Base-by-base conservation (phyloP, 2,888 invertebrate species). In the Drosophila pegasa region DNA sequence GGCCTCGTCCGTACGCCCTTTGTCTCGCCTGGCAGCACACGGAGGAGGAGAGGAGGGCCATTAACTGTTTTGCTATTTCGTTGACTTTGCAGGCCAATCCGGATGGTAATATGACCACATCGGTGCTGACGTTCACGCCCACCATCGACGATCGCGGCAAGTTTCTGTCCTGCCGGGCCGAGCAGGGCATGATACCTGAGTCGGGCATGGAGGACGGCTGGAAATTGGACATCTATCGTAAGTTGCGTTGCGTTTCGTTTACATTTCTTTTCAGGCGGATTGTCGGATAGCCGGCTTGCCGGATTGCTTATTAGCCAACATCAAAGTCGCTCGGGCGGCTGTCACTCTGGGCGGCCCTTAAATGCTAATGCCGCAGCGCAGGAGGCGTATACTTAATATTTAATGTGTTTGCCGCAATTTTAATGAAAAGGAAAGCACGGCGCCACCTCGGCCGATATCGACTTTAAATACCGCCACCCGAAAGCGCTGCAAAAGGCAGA, bases 141-240 rank as follows among this genome's bases (percentile, higher is more conserved):
- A 95, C 95, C 85, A 95, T 96, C 43, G 96, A 96, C 88, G 97
- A 97, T 92, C 95, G 96, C 81, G 96, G 96, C 64, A 95, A 95
- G 92, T 94, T 94, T 90, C 93, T 97, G 78, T 94, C 95, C 54
- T 97, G 97, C 92, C 94, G 95, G 60, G 96, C 95, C 10, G 96
- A 96, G 82, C 96, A 97, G 90, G 93, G 95, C 59, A 94, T 94
- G 85, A 95, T 97, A 85, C 94, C 95, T 3, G 95, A 95, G 89
- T 95, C 96, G 41, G 94, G 95, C 38, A 94, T 96, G 78, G 96
- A 97, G 92, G 96, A 96, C 88, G 94, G 94, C 67, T 96, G 96
- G 96, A 95, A 95, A 91, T 94, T 97, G 86, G 95, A 95, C 92
- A 96, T 97, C 85, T 95, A 96, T 91, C 97, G 97, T 97, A 93